Base-by-base conservation (phyloP, 1,140 invertebrate genomes). In the Nasonia giraulti region DNA sequence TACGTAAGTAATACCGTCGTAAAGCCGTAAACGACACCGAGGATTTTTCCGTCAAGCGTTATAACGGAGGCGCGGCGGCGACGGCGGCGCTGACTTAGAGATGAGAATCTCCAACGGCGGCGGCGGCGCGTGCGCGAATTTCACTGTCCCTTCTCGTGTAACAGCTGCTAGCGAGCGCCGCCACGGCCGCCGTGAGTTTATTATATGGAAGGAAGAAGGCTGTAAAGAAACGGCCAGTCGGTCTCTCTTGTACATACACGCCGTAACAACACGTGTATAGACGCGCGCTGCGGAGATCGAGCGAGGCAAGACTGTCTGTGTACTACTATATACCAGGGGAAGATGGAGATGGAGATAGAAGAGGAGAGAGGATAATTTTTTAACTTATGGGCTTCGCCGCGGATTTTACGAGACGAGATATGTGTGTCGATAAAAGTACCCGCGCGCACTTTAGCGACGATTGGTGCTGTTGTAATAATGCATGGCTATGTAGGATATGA, bases 1-100 rank as follows among this genome's bases (percentile, higher is more conserved):
- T 82, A 62, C 66, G 10, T 33, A 62, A 82, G 71, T 55, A 82
- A 82, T 83, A 47, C 27, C 73, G 27, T 68, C 31, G 74, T 83
- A 83, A 82, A 82, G 27, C 50, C 47, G 71, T 23, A n/a, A 27
- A 82, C 6, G 47, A 20, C 44, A 62, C 8, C 8, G 20, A n/a
- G n/a, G 44, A 71, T 71, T 71, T 71, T 71, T 31, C 73, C 31
- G 37, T n/a, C 31, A 44, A 12, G 37, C 73, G 17, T 20, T 33
- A 40, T 75, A 75, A 75, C 73, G 73, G 73, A 75, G 73, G 73
- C 73, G 31, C 73, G 55, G 47, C 47, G 47, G 47, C 47, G 11
- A 12, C 47, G 47, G 47, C 47, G 47, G 12, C 14, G 55, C 20
- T 62, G 55, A 62, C 55, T 62, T 62, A 62, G 14, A 62, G 55